Evolutionary conservation across 2,797 vertebrate genomes (phyloP).

Genomic region (Cuniculus paca): DNA sequence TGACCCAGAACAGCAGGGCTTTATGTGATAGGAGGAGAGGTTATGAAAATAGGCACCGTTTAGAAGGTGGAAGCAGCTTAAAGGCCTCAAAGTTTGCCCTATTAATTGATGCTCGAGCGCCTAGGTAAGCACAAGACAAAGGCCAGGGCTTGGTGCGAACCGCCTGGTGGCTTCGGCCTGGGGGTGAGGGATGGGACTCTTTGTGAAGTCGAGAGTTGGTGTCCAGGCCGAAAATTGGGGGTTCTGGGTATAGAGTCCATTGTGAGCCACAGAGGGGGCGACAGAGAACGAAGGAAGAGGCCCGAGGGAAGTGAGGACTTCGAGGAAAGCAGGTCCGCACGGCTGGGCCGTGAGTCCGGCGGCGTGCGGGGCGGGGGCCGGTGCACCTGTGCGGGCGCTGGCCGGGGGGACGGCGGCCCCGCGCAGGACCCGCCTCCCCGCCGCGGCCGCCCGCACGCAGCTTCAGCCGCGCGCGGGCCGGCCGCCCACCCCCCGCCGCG

Average conservation of each 20-base stretch:
- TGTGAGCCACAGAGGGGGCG: not conserved
- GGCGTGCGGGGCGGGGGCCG: not conserved
- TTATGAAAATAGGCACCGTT: not conserved
- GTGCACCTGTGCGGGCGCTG: slow-evolving; percentile 72
- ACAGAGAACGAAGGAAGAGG: not conserved
- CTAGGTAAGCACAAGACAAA: slow-evolving; percentile 79
- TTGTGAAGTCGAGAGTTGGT: slow-evolving; percentile 49
- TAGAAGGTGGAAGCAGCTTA: not conserved
- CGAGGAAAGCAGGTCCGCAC: not conserved
- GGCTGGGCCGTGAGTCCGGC: not conserved
- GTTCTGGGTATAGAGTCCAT: rapidly evolving
- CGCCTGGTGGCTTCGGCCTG: slow-evolving; percentile 59
- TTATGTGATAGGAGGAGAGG: not conserved
- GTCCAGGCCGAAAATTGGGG: not conserved
- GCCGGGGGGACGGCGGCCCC: not conserved
- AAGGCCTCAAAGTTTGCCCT: slow-evolving; percentile 23
- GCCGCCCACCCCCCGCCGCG: not conserved
- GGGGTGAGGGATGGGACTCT: slow-evolving; percentile 57
- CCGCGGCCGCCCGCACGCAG: not conserved
- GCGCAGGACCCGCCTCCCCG: not conserved
- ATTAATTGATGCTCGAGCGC: not conserved
- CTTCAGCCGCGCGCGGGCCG: not conserved
- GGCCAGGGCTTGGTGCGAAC: slow-evolving; percentile 63
- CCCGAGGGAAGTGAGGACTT: not conserved
- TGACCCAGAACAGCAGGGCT: not conserved